Conservation (phyloP, 2,113 vertebrate species). For the Strix uralensis region DNA sequence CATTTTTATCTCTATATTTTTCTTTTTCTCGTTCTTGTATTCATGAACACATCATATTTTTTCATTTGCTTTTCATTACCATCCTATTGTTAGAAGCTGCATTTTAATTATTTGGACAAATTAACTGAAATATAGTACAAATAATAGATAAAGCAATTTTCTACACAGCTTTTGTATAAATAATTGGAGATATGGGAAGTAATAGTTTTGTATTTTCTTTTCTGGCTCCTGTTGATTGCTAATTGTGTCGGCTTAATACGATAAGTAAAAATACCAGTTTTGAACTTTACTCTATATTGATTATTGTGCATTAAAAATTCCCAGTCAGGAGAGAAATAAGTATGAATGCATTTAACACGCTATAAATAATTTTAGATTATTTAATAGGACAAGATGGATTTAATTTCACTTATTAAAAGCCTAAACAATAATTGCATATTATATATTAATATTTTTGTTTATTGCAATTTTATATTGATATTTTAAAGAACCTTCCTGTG, state of each 20-base stretch:
- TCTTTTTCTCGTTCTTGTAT: neutral
- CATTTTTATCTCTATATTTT: neutral
- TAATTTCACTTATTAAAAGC: conserved; percentile 4
- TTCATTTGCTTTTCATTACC: neutral
- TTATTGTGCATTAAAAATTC: neutral
- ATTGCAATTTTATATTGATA: neutral
- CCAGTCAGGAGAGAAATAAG: neutral
- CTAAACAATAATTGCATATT: neutral
- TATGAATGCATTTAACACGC: neutral
- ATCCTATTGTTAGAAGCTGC: neutral
- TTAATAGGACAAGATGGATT: neutral
- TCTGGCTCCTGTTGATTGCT: neutral
- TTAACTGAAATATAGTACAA: neutral
- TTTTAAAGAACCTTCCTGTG: neutral
- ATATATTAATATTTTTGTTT: neutral
- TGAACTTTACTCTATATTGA: neutral
- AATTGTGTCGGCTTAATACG: neutral
- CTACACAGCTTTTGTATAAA: neutral
- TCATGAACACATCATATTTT: neutral
- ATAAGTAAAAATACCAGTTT: neutral
- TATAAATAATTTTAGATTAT: neutral
- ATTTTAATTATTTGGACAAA: conserved; percentile 15
- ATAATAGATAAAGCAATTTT: neutral
- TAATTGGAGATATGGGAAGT: neutral
- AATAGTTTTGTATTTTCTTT: neutral